Evolutionary conservation across 2,888 invertebrate species (phyloP), one percentile per base, ranked within the genome.

Genomic region (Ypsolopha scabrella): DNA sequence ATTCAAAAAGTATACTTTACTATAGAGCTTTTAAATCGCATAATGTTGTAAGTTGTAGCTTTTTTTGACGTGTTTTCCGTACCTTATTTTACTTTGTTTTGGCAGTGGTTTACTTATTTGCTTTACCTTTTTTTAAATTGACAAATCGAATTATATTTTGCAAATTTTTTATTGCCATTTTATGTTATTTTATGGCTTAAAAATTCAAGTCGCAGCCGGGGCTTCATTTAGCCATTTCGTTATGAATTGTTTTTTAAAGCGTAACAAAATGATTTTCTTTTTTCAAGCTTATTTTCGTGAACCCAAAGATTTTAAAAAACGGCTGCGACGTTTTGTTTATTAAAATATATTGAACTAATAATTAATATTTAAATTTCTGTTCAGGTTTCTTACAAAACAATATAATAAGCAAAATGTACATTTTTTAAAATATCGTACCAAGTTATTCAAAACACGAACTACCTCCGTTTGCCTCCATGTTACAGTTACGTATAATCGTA

Each of bases 401-500:
- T 24, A n/a, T 14, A 10, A n/a, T n/a, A 35, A 34, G n/a, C n/a
- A 43, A 65, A 61, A 65, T 59, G 61, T 72, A 80, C 76, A 7
- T 14, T 13, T 33, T n/a, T n/a, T n/a, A n/a, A 13, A 49, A 39
- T 41, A 41, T 34, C 34, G 38, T 39, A 49, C 34, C 41, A 49
- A 49, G 48, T 24, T 24, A 24, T 24, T 24, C 24, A 38, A 11
- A 34, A 24, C 24, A 41, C 82, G 68, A 83, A 68, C 85, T 85
- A 85, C 85, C 85, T 85, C 85, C 72, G 72, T 71, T 75, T 74
- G 80, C 80, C 83, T 83, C 78, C 75, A 74, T 70, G 62, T 65
- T 10, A 41, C 43, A 50, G 50, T 50, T 50, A 41, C 13, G 7
- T 48, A 43, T 43, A 43, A 8, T 38, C 38, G 6, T 43, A 64